A percentile compares a stretch with the other conserved stretches of the same genome.
These are phyloP conservation scores for Polymixis lichenea DNA, from an alignment of 2,888 invertebrate genomes.

Conservation along the genomic window DNA sequence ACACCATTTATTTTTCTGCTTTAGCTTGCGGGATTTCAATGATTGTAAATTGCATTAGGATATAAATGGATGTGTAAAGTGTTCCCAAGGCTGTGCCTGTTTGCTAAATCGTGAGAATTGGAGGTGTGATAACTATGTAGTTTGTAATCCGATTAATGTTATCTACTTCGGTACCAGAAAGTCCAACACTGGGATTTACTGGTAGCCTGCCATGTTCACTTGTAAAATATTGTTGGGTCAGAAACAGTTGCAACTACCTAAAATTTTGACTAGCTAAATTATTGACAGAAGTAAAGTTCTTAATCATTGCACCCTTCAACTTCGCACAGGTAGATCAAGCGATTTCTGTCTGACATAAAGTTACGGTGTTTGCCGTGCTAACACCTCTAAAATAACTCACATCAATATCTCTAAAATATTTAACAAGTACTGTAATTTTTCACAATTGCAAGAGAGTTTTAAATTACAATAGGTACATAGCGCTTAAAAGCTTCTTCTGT, in stretches of 20 bases:
- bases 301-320: constrained; percentile 25
- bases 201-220: constrained; percentile 46
- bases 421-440: neutral
- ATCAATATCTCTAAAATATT: neutral
- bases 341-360: neutral
- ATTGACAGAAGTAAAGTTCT: constrained; percentile 14
- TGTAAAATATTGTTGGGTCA: constrained; percentile 48
- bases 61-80: constrained; percentile 74
- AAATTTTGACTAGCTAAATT: constrained; percentile 30
- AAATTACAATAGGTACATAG: constrained; percentile 5
- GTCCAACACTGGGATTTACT: constrained; percentile 35
- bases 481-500: constrained; percentile 31
- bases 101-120: constrained; percentile 68
- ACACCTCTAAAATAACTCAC: no score
- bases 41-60: constrained; percentile 75
- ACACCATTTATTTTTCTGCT: constrained; percentile 62
- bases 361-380: neutral
- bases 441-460: neutral
- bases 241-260: constrained; percentile 17
- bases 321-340: constrained; percentile 6
- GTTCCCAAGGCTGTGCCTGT: constrained; percentile 63
- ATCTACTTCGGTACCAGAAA: constrained; percentile 49
- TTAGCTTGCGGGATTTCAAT: constrained; percentile 70
- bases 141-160: constrained; percentile 68
- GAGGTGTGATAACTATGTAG: constrained; percentile 59